These are phyloP conservation scores for Fistularia commersonii DNA, from an alignment of 2,797 vertebrate genomes.

Conservation along the genomic window DNA sequence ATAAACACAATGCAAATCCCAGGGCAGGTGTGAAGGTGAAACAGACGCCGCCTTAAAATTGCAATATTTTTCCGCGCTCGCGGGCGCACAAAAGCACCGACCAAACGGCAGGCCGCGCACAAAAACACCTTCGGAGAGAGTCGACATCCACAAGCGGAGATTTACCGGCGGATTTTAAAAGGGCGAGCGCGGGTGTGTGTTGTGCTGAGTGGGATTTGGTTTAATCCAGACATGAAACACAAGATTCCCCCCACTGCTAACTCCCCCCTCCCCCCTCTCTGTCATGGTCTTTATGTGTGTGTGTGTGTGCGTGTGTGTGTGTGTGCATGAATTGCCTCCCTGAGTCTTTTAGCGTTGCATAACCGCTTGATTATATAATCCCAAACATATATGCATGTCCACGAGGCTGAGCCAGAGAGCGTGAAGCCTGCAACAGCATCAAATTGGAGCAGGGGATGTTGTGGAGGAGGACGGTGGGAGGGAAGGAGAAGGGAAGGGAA, in stretches of 20 bases:
- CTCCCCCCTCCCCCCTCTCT: conserved; percentile 8
- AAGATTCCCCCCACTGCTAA: conserved; percentile 38
- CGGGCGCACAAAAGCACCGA: conserved; percentile 19
- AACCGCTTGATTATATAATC: conserved; percentile 76
- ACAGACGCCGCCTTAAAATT: too few relatives aligned
- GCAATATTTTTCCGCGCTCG: conserved; percentile 1
- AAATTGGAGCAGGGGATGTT: conserved; percentile 8
- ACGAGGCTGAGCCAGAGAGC: conserved; percentile 44
- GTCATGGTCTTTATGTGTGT: conserved; percentile 15
- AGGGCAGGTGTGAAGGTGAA: conserved; percentile 6
- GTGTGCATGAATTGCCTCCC: conserved; percentile 36
- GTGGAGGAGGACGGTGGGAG: neutral
- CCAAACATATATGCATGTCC: conserved; percentile 70
- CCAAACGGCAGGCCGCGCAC: conserved; percentile 31
- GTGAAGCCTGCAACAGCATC: conserved; percentile 54
- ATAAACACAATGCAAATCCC: neutral
- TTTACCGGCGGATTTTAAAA: conserved; percentile 60
- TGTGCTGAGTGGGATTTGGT: conserved; percentile 57
- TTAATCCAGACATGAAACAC: conserved; percentile 73
- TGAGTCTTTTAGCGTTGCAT: conserved; percentile 58
- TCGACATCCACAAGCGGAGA: conserved; percentile 51
- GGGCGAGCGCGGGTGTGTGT: conserved; percentile 32
- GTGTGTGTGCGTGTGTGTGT: conserved; percentile 13
- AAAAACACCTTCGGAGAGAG: conserved; percentile 41
- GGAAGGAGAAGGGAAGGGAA: neutral